Evolutionary conservation across 2,797 vertebrate genomes (phyloP), one percentile per base, ranked within the genome.

Genomic region (Streptopelia turtur): DNA sequence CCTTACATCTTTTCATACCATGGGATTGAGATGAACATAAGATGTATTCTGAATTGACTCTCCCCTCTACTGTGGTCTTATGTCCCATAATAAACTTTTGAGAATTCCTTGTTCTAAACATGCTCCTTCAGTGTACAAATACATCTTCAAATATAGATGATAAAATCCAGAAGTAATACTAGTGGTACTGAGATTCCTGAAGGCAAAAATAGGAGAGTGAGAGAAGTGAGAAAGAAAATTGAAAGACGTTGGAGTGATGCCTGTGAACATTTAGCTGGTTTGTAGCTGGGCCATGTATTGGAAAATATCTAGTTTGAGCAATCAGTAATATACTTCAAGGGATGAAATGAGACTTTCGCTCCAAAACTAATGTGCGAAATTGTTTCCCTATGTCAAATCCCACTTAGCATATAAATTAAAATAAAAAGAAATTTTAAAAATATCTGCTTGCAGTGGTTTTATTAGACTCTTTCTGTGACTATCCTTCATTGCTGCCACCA

Each of bases 161-260:
- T 79, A 79, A 85, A 90, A 92, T 86, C 43, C 52, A 75, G 69
- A 76, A 94, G 35, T 31, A 91, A 60, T 86, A 41, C 33, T 37
- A 75, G 24, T 5, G 6, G 63, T 81, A 63, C 10, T 82, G 84
- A 91, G 70, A 91, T 91, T 89, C 47, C 76, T 61, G 76, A 86
- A 95, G 69, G 72, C 72, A 83, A 92, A 96, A 93, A 93, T 30
- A 83, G 52, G 49, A 85, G 37, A 61, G 35, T 21, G 72, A 94
- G 43, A 91, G 57, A 95, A 91, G 59, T 10, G 27, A 93, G 91
- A 85, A 91, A 90, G 84, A 77, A 83, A 90, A 90, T 79, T 93
- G 92, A 92, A 57, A 85, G 60, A 89, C 5, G 0, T 63, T 84
- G 87, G 82, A 91, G 27, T 63, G 43, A 76, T 89, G 74, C 63